Evolutionary conservation across 2,113 vertebrate species (phyloP).

Genomic region (Cyanistes caeruleus): DNA sequence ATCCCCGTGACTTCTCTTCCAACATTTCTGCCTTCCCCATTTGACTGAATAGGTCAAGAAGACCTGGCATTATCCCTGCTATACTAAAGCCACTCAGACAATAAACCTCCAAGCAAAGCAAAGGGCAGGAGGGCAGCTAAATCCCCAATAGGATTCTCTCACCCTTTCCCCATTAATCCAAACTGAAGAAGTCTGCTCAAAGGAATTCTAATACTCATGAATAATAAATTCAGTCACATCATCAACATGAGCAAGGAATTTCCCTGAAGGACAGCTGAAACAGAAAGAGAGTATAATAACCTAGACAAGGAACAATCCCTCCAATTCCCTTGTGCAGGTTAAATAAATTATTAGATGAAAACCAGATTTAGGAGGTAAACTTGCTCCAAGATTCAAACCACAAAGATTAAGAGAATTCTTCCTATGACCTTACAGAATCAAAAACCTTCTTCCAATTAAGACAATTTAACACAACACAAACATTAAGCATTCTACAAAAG

Average conservation of each 20-base stretch:
- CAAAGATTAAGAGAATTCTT: background rate
- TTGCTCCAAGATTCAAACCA: background rate
- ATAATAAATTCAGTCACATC: slow-evolving; percentile 50
- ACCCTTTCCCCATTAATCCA: background rate
- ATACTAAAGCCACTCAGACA: background rate
- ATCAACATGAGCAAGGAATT: background rate
- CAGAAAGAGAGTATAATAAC: background rate
- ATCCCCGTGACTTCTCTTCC: background rate
- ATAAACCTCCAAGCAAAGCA: slow-evolving; percentile 4
- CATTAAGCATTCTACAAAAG: background rate
- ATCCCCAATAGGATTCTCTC: background rate
- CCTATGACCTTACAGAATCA: background rate
- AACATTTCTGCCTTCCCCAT: background rate
- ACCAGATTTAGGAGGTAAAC: background rate
- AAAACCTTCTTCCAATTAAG: background rate
- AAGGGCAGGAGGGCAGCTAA: slow-evolving; percentile 16
- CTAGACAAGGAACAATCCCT: background rate
- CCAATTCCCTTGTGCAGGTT: background rate
- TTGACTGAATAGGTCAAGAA: background rate
- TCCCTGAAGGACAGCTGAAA: slow-evolving; percentile 36
- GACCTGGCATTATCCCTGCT: background rate
- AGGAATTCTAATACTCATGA: slow-evolving; percentile 39
- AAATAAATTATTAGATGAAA: background rate
- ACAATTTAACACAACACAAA: background rate
- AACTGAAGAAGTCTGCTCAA: slow-evolving; percentile 17